phyloP scores from a whole-genome alignment of 2,888 invertebrate species.

The Scotopteryx bipunctaria region DNA sequence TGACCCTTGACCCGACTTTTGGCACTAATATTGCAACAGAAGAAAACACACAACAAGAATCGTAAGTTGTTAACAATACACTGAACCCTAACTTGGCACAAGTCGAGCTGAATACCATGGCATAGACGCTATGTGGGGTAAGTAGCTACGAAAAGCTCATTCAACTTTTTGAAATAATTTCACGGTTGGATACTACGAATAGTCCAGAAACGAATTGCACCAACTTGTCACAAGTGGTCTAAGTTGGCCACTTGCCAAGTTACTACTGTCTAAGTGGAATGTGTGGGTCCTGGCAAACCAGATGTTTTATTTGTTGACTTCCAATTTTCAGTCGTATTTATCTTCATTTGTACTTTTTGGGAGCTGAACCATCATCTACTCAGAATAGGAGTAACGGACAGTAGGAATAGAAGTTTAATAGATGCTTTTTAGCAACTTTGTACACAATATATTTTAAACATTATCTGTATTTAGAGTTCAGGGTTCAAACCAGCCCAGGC shows the following conservation, averaged over 20 bases:
- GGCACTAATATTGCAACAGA: background rate
- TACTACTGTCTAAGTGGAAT: slow-evolving; percentile 35
- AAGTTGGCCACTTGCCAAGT: slow-evolving; percentile 60
- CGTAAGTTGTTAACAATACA: slow-evolving; percentile 1
- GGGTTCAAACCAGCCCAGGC: slow-evolving; percentile 14
- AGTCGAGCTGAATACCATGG: background rate
- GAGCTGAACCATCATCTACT: background rate
- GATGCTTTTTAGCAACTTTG: background rate
- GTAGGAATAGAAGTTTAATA: background rate
- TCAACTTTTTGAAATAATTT: slow-evolving; percentile 46
- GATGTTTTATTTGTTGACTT: slow-evolving; percentile 24
- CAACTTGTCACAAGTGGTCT: slow-evolving; percentile 57
- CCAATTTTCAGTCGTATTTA: slow-evolving; percentile 7
- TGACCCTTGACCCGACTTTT: background rate
- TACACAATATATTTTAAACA: background rate
- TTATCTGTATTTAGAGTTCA: background rate
- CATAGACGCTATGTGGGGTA: background rate
- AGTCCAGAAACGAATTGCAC: slow-evolving; percentile 47
- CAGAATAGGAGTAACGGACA: too few species aligned
- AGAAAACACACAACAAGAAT: background rate
- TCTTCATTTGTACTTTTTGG: slow-evolving; percentile 5
- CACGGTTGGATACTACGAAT: slow-evolving; percentile 46
- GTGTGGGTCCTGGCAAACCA: slow-evolving; percentile 30
- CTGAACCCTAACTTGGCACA: slow-evolving; percentile 18
- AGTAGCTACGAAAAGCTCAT: slow-evolving; percentile 20